Base-by-base conservation (phyloP, 2,888 invertebrate species). In the Tachina lurida region DNA sequence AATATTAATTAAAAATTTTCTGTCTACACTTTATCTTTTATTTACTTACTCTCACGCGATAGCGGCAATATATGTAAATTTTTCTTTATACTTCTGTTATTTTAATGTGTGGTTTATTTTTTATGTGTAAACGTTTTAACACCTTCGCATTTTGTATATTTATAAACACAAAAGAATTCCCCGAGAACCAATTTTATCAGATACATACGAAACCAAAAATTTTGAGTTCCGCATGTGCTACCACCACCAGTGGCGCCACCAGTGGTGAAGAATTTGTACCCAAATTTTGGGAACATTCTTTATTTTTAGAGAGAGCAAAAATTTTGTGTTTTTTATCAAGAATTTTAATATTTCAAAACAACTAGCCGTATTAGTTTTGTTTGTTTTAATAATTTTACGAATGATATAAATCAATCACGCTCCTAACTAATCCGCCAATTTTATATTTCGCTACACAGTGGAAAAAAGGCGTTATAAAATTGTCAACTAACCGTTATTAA, bases 131-230 rank as follows among this genome's bases (percentile, higher is more conserved):
- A 54, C 10, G 4, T 74, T 75, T 74, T 76, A 78, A 84, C 86
- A 84, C 84, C 84, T 84, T 81, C 75, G 60, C 87, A 84, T 70
- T 73, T 74, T 80, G 15, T 43, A 58, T 62, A 43, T 39, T 12
- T n/a, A 75, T 56, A 22, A 12, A 65, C 13, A 49, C 71, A 43
- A 31, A 54, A 10, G 17, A 83, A 78, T 67, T 39, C 58, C 67
- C 15, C 39, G 56, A 60, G 9, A 31, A 58, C 9, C n/a, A 60
- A 43, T 60, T 58, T 73, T 10, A 39, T 43, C 31, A 79, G 41
- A 58, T 45, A 54, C n/a, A 43, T 63, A 31, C 15, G 43, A 74
- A 68, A 41, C 3, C 22, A 63, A 49, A 73, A 22, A 76, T 62
- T 65, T 71, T 17, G 12, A 65, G 74, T 74, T 79, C 63, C 74